phyloP scores from a whole-genome alignment of 2,888 invertebrate species.

The Acrobasis consociella region DNA sequence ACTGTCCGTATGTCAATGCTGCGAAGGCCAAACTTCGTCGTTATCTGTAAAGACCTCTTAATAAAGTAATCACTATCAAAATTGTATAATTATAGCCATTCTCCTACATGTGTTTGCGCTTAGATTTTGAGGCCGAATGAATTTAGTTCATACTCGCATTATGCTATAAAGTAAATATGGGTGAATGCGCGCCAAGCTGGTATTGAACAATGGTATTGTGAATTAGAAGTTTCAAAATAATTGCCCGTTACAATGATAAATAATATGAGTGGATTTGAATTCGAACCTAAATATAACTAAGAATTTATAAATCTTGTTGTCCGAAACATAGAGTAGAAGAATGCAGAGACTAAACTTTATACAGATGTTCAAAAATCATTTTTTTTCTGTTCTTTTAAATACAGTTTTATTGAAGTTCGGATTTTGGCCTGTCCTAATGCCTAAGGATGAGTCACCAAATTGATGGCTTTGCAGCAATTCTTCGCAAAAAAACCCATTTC shows the following conservation, averaged over 20 bases:
- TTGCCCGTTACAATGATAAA: not conserved
- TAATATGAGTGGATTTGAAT: not conserved
- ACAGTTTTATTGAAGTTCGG: too few relatives aligned
- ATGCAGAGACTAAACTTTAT: not conserved
- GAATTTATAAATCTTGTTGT: too few relatives aligned
- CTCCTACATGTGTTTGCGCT: slow-evolving; percentile 38
- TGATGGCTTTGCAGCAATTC: too few relatives aligned
- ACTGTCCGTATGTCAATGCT: slow-evolving; percentile 16
- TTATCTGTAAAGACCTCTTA: slow-evolving; percentile 20
- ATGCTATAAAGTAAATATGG: not conserved
- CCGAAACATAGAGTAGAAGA: not conserved
- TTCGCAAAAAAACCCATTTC: too few relatives aligned
- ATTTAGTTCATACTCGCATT: not conserved
- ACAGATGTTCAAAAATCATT: too few relatives aligned
- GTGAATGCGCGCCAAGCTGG: not conserved
- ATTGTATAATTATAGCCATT: slow-evolving; percentile 29
- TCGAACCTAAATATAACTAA: too few relatives aligned
- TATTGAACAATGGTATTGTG: slow-evolving; percentile 8
- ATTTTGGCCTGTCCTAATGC: too few relatives aligned
- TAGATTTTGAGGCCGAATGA: slow-evolving; percentile 25
- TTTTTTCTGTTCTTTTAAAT: too few relatives aligned
- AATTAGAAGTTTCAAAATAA: slow-evolving; percentile 13
- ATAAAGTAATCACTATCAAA: slow-evolving; percentile 8
- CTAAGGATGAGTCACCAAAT: too few relatives aligned
- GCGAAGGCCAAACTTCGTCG: slow-evolving; percentile 22